phyloP scores from a whole-genome alignment of 2,888 invertebrate species.

The Tipula vernalis region DNA sequence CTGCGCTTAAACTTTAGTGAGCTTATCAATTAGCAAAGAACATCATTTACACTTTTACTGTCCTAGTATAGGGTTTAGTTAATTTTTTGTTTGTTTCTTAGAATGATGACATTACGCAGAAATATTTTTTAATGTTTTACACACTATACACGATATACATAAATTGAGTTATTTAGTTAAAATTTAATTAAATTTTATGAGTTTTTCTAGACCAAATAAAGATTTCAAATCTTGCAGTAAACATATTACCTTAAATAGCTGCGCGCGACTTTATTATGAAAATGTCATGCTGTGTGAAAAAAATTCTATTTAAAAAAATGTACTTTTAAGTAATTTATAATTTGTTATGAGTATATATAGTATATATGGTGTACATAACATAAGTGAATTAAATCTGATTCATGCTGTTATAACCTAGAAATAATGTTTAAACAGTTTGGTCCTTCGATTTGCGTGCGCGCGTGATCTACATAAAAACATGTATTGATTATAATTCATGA shows the following conservation, averaged over 20 bases:
- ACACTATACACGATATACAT: not conserved
- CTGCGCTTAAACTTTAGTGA: not conserved
- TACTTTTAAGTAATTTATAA: not conserved
- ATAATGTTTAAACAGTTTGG: not conserved
- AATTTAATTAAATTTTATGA: not conserved
- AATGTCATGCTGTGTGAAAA: not conserved
- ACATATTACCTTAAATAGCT: not conserved
- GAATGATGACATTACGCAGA: not conserved
- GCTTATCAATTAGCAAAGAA: not conserved
- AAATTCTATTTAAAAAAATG: not conserved
- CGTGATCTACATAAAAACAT: not conserved
- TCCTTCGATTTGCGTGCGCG: not conserved
- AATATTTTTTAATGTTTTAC: not conserved
- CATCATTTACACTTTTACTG: too few species aligned
- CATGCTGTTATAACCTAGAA: not conserved
- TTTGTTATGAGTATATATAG: not conserved
- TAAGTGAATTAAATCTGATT: not conserved
- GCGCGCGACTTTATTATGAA: not conserved
- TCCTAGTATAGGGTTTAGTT: not conserved
- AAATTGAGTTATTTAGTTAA: not conserved
- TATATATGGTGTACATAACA: not conserved
- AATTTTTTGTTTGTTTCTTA: not conserved
- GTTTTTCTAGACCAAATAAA: not conserved
- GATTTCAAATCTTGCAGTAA: not conserved
- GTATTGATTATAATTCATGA: not conserved